Conservation (phyloP, 2,113 vertebrate genomes). For the Brachypteracias leptosomus region DNA sequence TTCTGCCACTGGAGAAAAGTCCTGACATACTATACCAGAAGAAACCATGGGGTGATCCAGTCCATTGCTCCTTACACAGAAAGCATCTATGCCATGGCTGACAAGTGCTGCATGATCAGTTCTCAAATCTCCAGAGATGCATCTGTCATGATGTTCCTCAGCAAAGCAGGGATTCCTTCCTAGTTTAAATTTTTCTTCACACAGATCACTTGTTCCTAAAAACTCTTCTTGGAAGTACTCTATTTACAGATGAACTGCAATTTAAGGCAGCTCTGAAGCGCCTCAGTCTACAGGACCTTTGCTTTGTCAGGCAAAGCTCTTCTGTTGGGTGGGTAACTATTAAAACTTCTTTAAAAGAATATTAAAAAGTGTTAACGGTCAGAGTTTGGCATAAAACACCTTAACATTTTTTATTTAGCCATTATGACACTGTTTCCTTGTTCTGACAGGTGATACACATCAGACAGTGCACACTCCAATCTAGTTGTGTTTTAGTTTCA, state of each 20-base stretch:
- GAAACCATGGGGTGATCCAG: background rate
- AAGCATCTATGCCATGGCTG: background rate
- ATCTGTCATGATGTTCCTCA: background rate
- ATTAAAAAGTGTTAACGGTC: background rate
- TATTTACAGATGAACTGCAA: background rate
- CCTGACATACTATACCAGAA: background rate
- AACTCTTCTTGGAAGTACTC: background rate
- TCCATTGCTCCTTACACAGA: background rate
- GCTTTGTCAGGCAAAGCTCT: background rate
- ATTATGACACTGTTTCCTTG: background rate
- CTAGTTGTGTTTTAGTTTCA: background rate
- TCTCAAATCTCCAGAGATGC: background rate
- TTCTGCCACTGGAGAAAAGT: background rate
- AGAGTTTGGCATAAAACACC: background rate
- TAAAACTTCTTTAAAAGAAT: background rate
- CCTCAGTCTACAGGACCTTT: background rate
- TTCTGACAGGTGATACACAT: background rate
- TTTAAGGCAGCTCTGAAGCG: background rate
- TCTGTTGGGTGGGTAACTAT: background rate
- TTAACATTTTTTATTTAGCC: background rate
- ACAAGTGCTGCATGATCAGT: background rate
- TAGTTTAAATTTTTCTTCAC: background rate
- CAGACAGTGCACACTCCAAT: rapidly evolving
- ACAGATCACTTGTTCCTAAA: background rate
- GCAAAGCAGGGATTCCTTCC: background rate